These are phyloP conservation scores for Tychaedon coryphoeus DNA, from an alignment of 2,113 vertebrate species.

Conservation along the genomic window DNA sequence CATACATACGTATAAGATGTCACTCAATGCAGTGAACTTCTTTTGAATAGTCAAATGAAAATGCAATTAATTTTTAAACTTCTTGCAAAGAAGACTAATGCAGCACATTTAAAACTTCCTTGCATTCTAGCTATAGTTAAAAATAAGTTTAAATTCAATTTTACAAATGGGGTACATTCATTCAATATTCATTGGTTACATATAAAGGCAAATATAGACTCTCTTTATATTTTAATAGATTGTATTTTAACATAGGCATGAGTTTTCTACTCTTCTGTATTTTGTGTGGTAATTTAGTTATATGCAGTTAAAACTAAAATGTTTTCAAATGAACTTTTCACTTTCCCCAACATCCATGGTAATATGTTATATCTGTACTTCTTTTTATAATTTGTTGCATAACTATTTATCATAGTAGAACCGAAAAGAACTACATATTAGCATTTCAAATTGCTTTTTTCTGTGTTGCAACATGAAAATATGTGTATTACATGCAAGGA, in stretches of 20 bases:
- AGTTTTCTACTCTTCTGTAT: background rate
- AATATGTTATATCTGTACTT: background rate
- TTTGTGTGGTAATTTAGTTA: background rate
- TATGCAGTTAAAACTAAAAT: background rate
- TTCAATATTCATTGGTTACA: background rate
- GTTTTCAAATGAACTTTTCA: background rate
- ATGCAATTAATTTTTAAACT: background rate
- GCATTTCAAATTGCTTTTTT: background rate
- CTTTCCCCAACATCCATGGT: background rate
- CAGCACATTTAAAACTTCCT: background rate
- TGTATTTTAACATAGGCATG: background rate
- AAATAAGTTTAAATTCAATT: background rate
- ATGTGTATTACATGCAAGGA: background rate
- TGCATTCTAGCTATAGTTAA: background rate
- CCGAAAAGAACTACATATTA: background rate
- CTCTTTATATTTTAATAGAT: background rate
- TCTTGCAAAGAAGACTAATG: background rate
- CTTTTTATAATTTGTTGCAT: background rate
- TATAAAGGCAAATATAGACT: background rate
- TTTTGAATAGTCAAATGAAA: background rate
- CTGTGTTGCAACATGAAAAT: background rate
- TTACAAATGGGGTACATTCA: background rate
- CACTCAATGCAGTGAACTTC: background rate
- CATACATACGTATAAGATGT: background rate
- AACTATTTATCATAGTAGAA: background rate